Conservation (phyloP, 2,797 vertebrate genomes). For the Syndactyla subalaris region DNA sequence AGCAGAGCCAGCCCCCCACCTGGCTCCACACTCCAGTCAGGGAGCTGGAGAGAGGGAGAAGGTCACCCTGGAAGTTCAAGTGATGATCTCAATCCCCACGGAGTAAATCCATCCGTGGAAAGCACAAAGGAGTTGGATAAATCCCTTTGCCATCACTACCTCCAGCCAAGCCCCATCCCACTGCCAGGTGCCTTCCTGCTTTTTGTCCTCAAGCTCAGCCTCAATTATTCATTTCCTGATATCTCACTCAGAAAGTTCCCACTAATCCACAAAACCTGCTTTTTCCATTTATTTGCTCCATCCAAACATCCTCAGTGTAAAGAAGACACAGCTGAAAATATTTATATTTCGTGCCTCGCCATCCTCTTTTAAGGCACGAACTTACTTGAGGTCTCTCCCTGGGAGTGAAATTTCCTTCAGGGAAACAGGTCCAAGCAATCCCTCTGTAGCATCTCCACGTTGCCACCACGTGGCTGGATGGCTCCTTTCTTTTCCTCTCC, state of each 20-base stretch:
- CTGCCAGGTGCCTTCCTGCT: neutral
- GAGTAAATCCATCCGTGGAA: neutral
- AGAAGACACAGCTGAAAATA: neutral
- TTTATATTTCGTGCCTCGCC: neutral
- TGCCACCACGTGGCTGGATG: neutral
- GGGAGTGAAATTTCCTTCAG: neutral
- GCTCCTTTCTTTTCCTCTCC: neutral
- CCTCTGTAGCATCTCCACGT: neutral
- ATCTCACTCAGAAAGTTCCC: neutral
- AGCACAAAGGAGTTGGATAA: neutral
- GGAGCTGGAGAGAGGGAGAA: neutral
- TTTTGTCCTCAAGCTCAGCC: neutral
- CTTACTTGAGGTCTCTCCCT: neutral
- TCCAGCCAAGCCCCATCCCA: neutral
- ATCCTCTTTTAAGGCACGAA: neutral
- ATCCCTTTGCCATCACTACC: neutral
- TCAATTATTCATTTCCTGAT: neutral
- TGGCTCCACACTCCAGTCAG: neutral
- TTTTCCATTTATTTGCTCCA: neutral
- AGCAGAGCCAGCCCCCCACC: neutral
- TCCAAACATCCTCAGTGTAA: neutral
- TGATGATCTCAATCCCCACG: neutral
- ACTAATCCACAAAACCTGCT: neutral
- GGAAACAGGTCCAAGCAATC: neutral
- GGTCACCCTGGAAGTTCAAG: neutral